These are phyloP conservation scores for Xylota sylvarum DNA, from an alignment of 2,888 invertebrate species.

Conservation along the genomic window DNA sequence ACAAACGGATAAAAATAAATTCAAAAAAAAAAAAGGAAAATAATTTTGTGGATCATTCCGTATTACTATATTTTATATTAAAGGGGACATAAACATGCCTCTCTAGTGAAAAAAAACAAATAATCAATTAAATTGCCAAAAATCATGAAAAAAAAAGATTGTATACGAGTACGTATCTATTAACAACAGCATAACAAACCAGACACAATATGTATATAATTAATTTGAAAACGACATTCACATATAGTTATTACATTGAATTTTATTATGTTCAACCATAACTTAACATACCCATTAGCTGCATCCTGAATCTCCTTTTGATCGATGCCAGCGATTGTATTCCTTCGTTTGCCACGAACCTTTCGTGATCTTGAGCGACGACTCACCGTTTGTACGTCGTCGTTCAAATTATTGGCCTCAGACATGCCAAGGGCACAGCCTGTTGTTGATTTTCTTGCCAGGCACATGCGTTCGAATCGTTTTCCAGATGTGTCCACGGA, in stretches of 20 bases:
- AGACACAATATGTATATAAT: constrained; percentile 52
- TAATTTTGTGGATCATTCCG: constrained; percentile 72
- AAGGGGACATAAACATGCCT: constrained; percentile 77
- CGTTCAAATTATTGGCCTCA: constrained; percentile 83
- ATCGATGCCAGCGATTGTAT: constrained; percentile 96
- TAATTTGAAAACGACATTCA: constrained; percentile 69
- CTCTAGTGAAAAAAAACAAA: constrained; percentile 47
- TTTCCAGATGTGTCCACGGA: constrained; percentile 95
- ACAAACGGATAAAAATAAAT: constrained; percentile 41
- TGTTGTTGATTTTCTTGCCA: constrained; percentile 91
- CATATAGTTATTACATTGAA: constrained; percentile 59
- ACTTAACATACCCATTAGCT: constrained; percentile 90
- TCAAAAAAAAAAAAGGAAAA: constrained; percentile 44
- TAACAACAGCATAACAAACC: constrained; percentile 77
- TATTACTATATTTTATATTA: constrained; percentile 53
- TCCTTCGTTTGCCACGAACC: constrained; percentile 93
- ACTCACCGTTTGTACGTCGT: constrained; percentile 88
- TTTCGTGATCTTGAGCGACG: constrained; percentile 90
- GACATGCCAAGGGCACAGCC: constrained; percentile 80
- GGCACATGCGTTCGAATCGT: constrained; percentile 95
- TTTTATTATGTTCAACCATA: constrained; percentile 15
- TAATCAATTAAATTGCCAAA: constrained; percentile 62
- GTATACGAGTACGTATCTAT: constrained; percentile 57
- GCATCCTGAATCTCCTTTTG: constrained; percentile 95
- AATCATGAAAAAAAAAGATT: constrained; percentile 56